Evolutionary conservation across 2,113 vertebrate genomes (phyloP).

Genomic region (Phylloscopus trochilus): DNA sequence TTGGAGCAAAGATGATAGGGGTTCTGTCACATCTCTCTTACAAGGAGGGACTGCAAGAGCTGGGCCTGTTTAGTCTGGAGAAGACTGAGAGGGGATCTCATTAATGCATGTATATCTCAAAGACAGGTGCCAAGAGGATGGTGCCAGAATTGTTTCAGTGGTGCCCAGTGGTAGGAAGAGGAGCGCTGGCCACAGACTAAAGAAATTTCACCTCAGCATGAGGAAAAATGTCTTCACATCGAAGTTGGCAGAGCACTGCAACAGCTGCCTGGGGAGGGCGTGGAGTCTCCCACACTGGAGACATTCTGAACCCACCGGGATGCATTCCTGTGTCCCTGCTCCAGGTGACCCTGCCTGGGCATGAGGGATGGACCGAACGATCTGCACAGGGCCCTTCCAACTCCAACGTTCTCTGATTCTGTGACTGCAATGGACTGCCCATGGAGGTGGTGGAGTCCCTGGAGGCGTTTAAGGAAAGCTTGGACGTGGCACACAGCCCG

Average conservation of each 20-base stretch:
- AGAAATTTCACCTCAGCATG: neutral
- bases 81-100: neutral
- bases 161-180: rapidly evolving
- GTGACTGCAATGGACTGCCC: neutral
- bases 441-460: neutral
- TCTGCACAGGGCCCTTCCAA: neutral
- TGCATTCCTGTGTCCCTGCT: neutral
- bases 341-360: neutral
- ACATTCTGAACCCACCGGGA: rapidly evolving
- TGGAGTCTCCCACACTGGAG: neutral
- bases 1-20: neutral
- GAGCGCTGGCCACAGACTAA: neutral
- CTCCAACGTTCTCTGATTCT: neutral
- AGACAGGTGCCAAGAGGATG: neutral
- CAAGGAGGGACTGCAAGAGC: rapidly evolving
- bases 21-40: rapidly evolving
- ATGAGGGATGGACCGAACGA: too few species aligned
- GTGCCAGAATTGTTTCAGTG: rapidly evolving
- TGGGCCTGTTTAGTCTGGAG: neutral
- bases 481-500: neutral
- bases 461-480: neutral
- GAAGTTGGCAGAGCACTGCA: neutral
- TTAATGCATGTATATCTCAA: too few species aligned
- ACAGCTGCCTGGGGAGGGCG: rapidly evolving
- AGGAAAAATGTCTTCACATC: neutral